Evolutionary conservation across 2,797 vertebrate species (phyloP).

Genomic region (Clarias platycephalus): DNA sequence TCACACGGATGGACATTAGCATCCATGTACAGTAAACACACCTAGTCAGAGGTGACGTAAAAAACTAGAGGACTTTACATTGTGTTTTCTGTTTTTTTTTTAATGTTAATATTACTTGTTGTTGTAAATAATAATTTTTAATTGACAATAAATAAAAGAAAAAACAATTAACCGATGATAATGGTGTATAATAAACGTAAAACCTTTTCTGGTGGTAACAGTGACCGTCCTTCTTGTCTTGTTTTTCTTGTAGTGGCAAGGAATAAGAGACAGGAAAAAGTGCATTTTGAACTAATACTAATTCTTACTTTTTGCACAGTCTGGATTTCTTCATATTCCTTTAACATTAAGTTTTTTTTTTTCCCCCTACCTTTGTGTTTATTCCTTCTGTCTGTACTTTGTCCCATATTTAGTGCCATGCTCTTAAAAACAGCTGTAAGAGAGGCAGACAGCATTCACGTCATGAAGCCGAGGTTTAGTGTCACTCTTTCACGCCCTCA

Average conservation of each 20-base stretch:
- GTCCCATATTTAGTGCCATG: conserved; percentile 26
- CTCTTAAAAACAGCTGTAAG: conserved; percentile 21
- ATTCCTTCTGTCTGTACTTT: conserved; percentile 14
- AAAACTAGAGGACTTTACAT: too few relatives aligned
- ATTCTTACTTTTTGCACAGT: neutral
- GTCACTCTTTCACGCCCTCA: conserved; percentile 47
- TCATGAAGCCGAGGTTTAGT: conserved; percentile 4
- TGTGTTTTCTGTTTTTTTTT: too few relatives aligned
- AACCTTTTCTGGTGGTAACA: neutral
- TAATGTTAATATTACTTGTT: too few relatives aligned
- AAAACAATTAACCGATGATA: neutral
- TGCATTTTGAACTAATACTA: neutral
- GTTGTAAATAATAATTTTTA: too few relatives aligned
- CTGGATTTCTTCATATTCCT: neutral
- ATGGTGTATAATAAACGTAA: neutral
- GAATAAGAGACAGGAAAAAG: neutral
- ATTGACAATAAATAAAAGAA: too few relatives aligned
- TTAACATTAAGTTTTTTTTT: neutral
- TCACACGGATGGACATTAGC: too few relatives aligned
- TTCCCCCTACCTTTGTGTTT: neutral
- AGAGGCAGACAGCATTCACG: conserved; percentile 32
- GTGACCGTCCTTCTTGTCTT: neutral
- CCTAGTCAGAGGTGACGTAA: too few relatives aligned
- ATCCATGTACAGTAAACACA: too few relatives aligned
- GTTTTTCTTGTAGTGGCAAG: neutral